A percentile compares a stretch with the other conserved stretches of the same genome.
Evolutionary conservation across 2,888 invertebrate genomes (phyloP).

Genomic region (Dryobota labecula): DNA sequence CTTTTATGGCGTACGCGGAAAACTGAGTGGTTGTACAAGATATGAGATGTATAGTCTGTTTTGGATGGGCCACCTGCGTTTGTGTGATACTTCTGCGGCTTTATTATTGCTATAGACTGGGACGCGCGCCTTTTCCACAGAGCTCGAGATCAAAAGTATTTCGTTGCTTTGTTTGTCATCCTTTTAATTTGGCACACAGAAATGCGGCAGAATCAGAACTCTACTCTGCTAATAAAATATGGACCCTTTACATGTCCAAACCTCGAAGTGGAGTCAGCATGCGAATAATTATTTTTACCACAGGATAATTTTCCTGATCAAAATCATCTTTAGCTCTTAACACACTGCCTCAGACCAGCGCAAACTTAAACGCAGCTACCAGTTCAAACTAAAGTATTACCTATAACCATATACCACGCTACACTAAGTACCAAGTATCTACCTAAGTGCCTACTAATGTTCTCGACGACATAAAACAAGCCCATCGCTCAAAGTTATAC

Average conservation of each 20-base stretch:
- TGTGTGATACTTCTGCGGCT: not conserved
- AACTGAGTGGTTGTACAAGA: constrained; percentile 34
- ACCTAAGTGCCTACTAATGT: constrained; percentile 19
- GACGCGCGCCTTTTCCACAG: not conserved
- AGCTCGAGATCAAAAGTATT: not conserved
- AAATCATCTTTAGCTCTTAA: too few species aligned
- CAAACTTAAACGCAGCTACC: not conserved
- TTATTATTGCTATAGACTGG: not conserved
- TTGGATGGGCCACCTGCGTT: not conserved
- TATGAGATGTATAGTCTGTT: constrained; percentile 31
- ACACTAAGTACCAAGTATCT: not conserved
- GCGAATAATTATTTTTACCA: not conserved
- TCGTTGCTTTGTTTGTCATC: not conserved
- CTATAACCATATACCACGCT: constrained; percentile 20
- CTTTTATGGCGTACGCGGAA: constrained; percentile 50
- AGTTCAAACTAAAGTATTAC: not conserved
- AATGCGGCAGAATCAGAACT: not conserved
- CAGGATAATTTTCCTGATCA: too few species aligned
- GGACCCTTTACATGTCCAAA: not conserved
- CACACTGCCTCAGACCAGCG: not conserved
- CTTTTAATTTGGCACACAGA: not conserved
- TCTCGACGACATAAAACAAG: constrained; percentile 39
- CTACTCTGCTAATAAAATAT: too few species aligned
- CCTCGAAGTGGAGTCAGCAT: not conserved
- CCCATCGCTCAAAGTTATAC: constrained; percentile 40